Evolutionary conservation across 2,888 invertebrate genomes (phyloP), one percentile per base, ranked within the genome.

Genomic region (Megamerina dolium): DNA sequence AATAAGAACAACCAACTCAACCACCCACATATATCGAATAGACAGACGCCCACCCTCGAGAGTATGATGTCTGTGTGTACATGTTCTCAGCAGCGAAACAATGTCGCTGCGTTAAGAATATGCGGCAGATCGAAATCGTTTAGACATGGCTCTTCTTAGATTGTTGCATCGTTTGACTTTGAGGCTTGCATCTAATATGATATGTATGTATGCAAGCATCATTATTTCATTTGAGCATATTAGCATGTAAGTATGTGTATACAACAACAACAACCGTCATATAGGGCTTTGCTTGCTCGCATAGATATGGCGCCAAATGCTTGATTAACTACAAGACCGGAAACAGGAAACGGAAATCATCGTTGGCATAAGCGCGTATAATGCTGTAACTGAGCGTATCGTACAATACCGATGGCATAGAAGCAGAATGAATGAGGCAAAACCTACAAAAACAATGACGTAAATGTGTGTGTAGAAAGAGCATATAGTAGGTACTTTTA

Each of bases 321-420:
- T 46, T 49, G 52, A 54, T 54, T 54, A 48, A 50, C 52, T 44
- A 44, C 37, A 40, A 48, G 48, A 50, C 47, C 42, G 50, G 52
- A 48, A 50, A 49, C 37, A 48, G 51, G 48, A 50, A 52, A 33
- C 48, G 51, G 51, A 53, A 54, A 43, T 43, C 40, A 37, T 46
- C 43, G 46, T n/a, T 16, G 5, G n/a, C n/a, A n/a, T n/a, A n/a
- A n/a, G n/a, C n/a, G n/a, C n/a, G n/a, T n/a, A n/a, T n/a, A n/a
- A n/a, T n/a, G n/a, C n/a, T n/a, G n/a, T n/a, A n/a, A n/a, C n/a
- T n/a, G n/a, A n/a, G n/a, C n/a, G n/a, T n/a, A n/a, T n/a, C n/a
- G n/a, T n/a, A n/a, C n/a, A n/a, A n/a, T n/a, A n/a, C n/a, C n/a
- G n/a, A n/a, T n/a, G n/a, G n/a, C n/a, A n/a, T n/a, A n/a, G n/a